Conservation (phyloP, 2,113 vertebrate genomes). For the Passer montanus region DNA sequence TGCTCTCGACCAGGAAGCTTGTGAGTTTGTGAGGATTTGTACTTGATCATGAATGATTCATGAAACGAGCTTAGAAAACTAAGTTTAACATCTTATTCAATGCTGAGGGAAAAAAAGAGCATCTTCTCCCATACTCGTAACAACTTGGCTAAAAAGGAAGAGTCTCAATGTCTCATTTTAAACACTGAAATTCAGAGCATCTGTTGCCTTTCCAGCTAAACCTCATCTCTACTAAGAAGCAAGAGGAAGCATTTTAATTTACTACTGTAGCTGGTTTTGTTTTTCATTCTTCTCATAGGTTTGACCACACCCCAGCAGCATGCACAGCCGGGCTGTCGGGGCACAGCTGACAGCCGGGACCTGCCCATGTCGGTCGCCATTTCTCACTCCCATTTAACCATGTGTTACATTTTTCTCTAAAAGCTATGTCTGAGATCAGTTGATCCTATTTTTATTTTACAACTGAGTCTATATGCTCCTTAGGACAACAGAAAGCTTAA, state of each 20-base stretch:
- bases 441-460: background rate
- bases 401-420: background rate
- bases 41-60: conserved; percentile 69
- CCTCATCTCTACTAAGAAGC: background rate
- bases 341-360: background rate
- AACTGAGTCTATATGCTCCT: background rate
- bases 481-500: background rate
- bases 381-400: background rate
- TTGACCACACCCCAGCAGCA: background rate
- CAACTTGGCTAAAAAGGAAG: conserved; percentile 53
- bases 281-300: background rate
- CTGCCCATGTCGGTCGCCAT: background rate
- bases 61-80: conserved; percentile 52
- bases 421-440: background rate
- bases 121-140: conserved; percentile 44
- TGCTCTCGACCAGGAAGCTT: conserved; percentile 44
- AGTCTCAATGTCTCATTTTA: conserved; percentile 43
- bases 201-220: conserved; percentile 45
- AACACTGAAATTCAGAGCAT: conserved; percentile 41
- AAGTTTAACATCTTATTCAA: conserved; percentile 64
- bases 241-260: conserved; percentile 6
- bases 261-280: background rate
- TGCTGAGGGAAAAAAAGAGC: conserved; percentile 43
- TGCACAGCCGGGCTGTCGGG: rapidly evolving
- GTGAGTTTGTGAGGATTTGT: conserved; percentile 50